Percentiles rank a stretch among this genome's conserved stretches.
These are phyloP conservation scores for Lepisosteus osseus DNA, from an alignment of 2,113 vertebrate species.

Conservation along the genomic window DNA sequence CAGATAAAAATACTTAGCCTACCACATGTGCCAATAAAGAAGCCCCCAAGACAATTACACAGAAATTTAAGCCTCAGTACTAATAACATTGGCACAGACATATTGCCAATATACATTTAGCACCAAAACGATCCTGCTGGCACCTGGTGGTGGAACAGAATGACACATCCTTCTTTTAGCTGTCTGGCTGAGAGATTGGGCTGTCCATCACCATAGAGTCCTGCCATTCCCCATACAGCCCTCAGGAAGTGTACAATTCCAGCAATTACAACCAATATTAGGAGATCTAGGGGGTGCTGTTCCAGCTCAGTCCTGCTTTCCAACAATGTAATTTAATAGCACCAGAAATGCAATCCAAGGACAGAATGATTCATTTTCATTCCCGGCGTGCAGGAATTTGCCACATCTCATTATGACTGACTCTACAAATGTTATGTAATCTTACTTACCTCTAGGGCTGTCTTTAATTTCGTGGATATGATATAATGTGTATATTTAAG, in stretches of 20 bases:
- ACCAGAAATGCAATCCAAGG: neutral
- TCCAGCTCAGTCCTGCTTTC: neutral
- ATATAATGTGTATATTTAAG: too few species aligned
- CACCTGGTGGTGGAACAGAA: conserved; percentile 63
- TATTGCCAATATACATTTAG: conserved; percentile 60
- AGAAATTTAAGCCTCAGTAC: conserved; percentile 59
- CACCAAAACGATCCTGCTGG: conserved; percentile 55
- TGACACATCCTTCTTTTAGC: conserved; percentile 65
- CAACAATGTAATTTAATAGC: conserved; percentile 2
- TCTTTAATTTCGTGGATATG: too few species aligned
- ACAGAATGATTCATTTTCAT: too few species aligned
- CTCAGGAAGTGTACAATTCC: conserved; percentile 13
- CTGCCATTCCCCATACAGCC: conserved; percentile 52
- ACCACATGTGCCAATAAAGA: conserved; percentile 64
- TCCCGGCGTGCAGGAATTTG: neutral
- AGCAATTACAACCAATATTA: conserved; percentile 23
- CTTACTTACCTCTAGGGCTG: too few species aligned
- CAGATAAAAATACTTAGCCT: conserved; percentile 51
- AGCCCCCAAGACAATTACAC: conserved; percentile 51
- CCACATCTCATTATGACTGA: neutral
- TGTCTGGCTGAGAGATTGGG: conserved; percentile 62
- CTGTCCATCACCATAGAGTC: conserved; percentile 61
- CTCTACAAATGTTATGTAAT: neutral
- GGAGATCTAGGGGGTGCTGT: neutral
- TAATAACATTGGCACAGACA: conserved; percentile 64